Base-by-base conservation (phyloP, 2,113 vertebrate genomes). In the Cheirogaleus medius region DNA sequence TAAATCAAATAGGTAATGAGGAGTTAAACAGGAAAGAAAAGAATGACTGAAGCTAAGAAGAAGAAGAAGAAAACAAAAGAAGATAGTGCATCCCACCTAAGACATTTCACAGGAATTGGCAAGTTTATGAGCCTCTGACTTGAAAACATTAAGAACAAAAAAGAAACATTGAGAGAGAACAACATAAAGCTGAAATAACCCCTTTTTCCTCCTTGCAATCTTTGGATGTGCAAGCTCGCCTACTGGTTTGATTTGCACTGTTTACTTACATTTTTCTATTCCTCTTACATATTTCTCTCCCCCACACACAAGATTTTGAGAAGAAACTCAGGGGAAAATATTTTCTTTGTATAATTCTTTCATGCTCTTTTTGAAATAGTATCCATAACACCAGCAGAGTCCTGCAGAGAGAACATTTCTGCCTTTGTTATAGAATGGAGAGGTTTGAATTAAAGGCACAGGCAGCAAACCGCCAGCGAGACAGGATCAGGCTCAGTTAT, bases 261-360 rank as follows among this genome's bases (percentile, higher is more conserved):
- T 95, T 96, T 94, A 94, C 85, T 92, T 84, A 82, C 42, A 87
- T 92, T 85, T 96, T 96, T 84, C 92, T 80, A 37, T 96, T 90
- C 83, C 25, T 82, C 78, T 83, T 69, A 95, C 87, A 91, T 58
- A 76, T 81, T 95, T 97, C 82, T 95, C 74, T 91, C 88, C 80
- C 89, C 64, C 37, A 69, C 64, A 73, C 27, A 47, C 39, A 87
- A 32, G 66, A 81, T 94, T 96, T 94, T 80, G 81, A 90, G 93
- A 92, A 92, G 77, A 92, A 97, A 96, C 81, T 94, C 80, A 37
- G 52, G 47, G 52, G 81, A 32, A 95, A 92, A 92, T 88, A 47
- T 91, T 96, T 97, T 77, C 47, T 54, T 96, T 88, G 73, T 85
- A 96, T 91, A 91, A 92, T 92, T 90, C 76, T 78, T 83, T 92